Evolutionary conservation across 2,113 vertebrate species (phyloP).

Genomic region (Recurvirostra avosetta): DNA sequence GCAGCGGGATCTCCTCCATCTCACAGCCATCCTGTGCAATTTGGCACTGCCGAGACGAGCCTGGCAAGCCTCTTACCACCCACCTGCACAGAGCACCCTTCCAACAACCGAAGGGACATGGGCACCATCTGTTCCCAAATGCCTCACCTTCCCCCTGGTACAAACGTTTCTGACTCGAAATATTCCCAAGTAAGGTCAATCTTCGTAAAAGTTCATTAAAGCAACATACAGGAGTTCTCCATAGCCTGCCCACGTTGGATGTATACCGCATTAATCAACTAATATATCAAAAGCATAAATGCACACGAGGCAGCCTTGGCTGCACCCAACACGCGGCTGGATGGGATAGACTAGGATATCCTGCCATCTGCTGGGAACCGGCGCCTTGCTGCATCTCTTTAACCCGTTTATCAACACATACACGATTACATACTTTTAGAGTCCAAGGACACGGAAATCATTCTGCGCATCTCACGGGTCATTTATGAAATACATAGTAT

Average conservation of each 20-base stretch:
- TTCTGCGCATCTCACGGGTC: fast-evolving
- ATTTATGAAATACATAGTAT: not conserved
- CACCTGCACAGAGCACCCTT: not conserved
- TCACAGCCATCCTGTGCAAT: not conserved
- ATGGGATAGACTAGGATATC: not conserved
- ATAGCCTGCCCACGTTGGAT: not conserved
- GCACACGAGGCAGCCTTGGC: not conserved
- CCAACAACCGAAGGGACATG: not conserved
- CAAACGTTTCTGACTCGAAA: not conserved
- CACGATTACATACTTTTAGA: fast-evolving
- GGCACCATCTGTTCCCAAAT: not conserved
- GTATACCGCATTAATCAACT: not conserved
- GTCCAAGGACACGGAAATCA: not conserved
- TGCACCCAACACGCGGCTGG: not conserved
- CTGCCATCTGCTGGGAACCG: slow-evolving; percentile 76
- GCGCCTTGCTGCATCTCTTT: not conserved
- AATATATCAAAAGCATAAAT: not conserved
- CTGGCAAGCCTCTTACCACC: not conserved
- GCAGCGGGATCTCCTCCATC: not conserved
- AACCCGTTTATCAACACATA: not conserved
- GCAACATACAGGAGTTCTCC: not conserved
- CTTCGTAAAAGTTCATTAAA: not conserved
- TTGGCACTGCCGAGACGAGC: not conserved
- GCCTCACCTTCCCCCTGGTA: not conserved
- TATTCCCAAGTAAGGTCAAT: not conserved